These are phyloP conservation scores for Serinus canaria DNA, from an alignment of 2,113 vertebrate species.

Conservation along the genomic window DNA sequence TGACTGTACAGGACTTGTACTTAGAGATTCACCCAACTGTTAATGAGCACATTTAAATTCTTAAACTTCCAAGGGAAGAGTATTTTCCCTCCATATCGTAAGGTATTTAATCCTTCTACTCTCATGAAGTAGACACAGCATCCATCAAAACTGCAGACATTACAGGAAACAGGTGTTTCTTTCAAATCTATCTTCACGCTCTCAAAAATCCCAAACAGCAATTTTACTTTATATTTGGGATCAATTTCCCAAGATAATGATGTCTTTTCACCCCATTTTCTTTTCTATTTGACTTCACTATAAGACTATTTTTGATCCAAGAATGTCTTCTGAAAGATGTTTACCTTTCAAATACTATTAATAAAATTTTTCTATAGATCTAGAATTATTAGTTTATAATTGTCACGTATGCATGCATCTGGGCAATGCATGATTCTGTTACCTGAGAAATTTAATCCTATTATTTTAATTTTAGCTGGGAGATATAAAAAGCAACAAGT, in stretches of 20 bases:
- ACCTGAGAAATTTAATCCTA: not conserved
- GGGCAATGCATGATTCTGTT: not conserved
- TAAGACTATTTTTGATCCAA: not conserved
- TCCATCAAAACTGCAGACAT: not conserved
- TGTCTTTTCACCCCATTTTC: not conserved
- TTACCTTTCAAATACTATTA: not conserved
- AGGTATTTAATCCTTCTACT: not conserved
- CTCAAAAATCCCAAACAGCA: not conserved
- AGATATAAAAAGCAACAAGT: not conserved
- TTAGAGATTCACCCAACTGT: not conserved
- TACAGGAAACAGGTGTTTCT: not conserved
- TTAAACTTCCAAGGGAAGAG: not conserved
- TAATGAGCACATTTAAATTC: not conserved
- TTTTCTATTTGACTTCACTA: not conserved
- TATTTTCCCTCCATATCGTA: not conserved
- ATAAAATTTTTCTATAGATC: not conserved
- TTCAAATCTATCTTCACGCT: not conserved
- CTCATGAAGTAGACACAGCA: not conserved
- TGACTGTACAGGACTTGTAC: not conserved
- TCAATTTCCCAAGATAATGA: not conserved
- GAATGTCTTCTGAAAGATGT: not conserved
- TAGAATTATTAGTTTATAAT: not conserved
- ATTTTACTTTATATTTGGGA: not conserved
- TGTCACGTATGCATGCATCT: not conserved
- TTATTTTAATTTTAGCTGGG: not conserved